Base-by-base conservation (phyloP, 1,140 invertebrate species). In the Atta texana region DNA sequence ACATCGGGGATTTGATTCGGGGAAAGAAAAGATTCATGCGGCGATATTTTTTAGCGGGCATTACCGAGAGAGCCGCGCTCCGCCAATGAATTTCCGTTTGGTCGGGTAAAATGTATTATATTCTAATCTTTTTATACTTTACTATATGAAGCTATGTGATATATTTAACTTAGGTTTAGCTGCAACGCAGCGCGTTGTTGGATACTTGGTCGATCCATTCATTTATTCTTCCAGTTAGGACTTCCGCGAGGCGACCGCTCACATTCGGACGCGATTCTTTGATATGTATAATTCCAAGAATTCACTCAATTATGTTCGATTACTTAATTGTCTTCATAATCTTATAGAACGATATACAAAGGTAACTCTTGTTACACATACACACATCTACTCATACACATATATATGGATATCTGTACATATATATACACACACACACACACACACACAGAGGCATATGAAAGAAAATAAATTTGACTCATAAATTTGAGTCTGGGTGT, bases 91-190 rank as follows among this genome's bases (percentile, higher is more conserved):
- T 82, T 89, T 90, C 28, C 51, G 28, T 85, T 90, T 77, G 34
- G 14, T 86, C 49, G 68, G 66, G 61, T 53, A 86, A 81, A 77
- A 57, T n/a, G 10, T 39, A 39, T 34, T 75, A 55, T 85, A 80
- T 57, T 88, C 72, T 86, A 76, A 57, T 88, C 78, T 78, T 90
- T 86, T 74, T 89, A 81, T 88, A 89, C 24, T 87, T 51, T 39
- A 53, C 72, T 85, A 34, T 85, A 34, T 63, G 16, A 49, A 31
- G 39, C 24, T 39, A 31, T 66, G 39, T 77, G 61, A 86, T 68
- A 86, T 82, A 88, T 90, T 86, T 76, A 61, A 86, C 34, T 55
- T 71, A 75, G 39, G 57, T 69, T 69, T 87, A 87, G 71, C 28
- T n/a, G 12, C 21, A 18, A 34, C 16, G 18, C 39, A 61, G 44